Conservation (phyloP, 1,140 invertebrate genomes). For the Ruditapes philippinarum region DNA sequence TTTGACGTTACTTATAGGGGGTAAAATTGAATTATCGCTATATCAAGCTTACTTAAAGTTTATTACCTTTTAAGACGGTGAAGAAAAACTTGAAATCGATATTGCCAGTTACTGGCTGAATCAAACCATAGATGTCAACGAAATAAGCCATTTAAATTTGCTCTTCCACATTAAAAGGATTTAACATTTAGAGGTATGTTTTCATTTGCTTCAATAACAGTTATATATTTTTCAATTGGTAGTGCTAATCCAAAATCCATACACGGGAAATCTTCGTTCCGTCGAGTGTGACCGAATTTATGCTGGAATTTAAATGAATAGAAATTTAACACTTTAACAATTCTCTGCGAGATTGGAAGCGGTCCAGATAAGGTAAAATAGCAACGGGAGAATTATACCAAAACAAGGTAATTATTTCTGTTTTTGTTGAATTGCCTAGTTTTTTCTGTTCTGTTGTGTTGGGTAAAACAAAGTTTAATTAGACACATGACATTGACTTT, state of each 20-base stretch:
- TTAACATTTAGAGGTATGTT: not conserved
- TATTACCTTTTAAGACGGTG: too few relatives aligned
- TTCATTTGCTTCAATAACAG: not conserved
- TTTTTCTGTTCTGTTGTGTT: too few relatives aligned
- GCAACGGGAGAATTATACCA: conserved; percentile 4
- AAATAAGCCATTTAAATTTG: not conserved
- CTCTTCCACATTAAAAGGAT: too few relatives aligned
- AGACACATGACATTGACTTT: too few relatives aligned
- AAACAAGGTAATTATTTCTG: conserved; percentile 51
- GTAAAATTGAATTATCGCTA: too few relatives aligned
- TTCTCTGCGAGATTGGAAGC: conserved; percentile 27
- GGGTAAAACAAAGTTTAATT: too few relatives aligned
- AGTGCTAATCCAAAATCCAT: conserved; percentile 24
- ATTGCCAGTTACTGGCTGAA: not conserved
- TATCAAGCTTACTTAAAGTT: too few relatives aligned
- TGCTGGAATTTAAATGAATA: conserved; percentile 21
- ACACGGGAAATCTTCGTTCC: not conserved
- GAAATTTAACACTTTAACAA: conserved; percentile 44
- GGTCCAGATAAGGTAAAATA: conserved; percentile 29
- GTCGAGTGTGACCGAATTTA: not conserved
- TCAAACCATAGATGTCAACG: not conserved
- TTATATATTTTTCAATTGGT: not conserved
- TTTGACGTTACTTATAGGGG: not conserved
- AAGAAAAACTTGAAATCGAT: not conserved
- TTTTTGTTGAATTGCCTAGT: too few relatives aligned